Conservation (phyloP, 2,113 vertebrate genomes). For the Sitta europaea region DNA sequence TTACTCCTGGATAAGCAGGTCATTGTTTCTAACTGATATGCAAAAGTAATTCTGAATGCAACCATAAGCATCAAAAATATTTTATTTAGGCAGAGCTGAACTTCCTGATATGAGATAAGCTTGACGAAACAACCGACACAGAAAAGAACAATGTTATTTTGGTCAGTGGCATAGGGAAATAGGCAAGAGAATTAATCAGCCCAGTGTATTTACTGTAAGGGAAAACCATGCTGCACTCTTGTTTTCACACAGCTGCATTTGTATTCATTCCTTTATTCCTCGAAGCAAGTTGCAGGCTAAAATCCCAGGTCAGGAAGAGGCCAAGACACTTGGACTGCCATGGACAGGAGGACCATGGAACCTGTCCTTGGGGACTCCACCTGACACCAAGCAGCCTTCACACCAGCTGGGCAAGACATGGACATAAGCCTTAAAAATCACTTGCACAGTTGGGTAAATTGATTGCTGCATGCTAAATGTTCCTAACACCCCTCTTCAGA, state of each 20-base stretch:
- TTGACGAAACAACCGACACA: neutral
- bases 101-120: neutral
- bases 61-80: neutral
- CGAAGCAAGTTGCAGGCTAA: neutral
- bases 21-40: neutral
- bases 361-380: neutral
- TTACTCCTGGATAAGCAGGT: neutral
- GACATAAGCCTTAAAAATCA: accelerated
- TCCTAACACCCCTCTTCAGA: neutral
- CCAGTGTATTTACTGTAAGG: neutral
- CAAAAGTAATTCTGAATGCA: neutral
- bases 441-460: neutral
- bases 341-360: accelerated
- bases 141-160: neutral
- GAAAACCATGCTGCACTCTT: neutral
- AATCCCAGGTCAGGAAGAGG: neutral
- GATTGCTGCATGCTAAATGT: accelerated
- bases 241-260: neutral
- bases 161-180: neutral
- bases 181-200: neutral
- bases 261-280: neutral
- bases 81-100: neutral
- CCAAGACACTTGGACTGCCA: neutral
- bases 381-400: neutral
- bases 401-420: neutral